Percentiles rank a stretch among this genome's conserved stretches.
phyloP scores from a whole-genome alignment of 1,140 invertebrate genomes.

The Parasteatoda tepidariorum region DNA sequence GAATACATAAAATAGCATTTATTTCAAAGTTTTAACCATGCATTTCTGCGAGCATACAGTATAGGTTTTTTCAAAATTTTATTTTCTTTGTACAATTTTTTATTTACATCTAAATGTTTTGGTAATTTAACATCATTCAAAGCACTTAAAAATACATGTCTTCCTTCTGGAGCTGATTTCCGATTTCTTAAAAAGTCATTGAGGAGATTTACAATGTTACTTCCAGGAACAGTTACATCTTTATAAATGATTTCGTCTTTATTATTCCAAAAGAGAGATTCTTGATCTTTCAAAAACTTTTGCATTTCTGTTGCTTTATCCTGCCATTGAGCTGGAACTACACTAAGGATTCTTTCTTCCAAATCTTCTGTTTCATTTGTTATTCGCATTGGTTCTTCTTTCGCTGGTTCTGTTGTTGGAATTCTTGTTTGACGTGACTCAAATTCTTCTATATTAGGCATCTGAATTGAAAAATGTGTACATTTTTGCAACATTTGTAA shows the following conservation, averaged over 20 bases:
- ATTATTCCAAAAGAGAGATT: not conserved
- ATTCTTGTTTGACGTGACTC: not conserved
- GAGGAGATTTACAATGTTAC: not conserved
- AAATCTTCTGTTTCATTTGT: not conserved
- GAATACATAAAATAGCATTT: not conserved
- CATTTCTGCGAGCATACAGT: not conserved
- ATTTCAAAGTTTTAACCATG: not conserved
- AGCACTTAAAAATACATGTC: not conserved
- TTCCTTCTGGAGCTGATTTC: not conserved
- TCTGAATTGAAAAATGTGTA: not conserved
- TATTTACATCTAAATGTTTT: not conserved
- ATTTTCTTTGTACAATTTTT: not conserved
- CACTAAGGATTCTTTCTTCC: not conserved
- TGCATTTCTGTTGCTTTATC: not conserved
- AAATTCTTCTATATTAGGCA: not conserved
- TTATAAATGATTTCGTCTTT: not conserved
- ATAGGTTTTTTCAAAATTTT: not conserved
- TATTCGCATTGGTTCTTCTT: not conserved
- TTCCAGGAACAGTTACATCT: not conserved
- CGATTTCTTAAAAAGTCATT: not conserved
- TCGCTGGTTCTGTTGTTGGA: not conserved
- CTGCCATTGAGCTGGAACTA: not conserved
- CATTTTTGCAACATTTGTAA: slow-evolving; percentile 8
- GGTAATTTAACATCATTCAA: not conserved
- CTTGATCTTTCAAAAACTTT: not conserved